A percentile compares a stretch with the other conserved stretches of the same genome.
phyloP scores from a whole-genome alignment of 2,113 vertebrate species.

The Notothenia rossii region DNA sequence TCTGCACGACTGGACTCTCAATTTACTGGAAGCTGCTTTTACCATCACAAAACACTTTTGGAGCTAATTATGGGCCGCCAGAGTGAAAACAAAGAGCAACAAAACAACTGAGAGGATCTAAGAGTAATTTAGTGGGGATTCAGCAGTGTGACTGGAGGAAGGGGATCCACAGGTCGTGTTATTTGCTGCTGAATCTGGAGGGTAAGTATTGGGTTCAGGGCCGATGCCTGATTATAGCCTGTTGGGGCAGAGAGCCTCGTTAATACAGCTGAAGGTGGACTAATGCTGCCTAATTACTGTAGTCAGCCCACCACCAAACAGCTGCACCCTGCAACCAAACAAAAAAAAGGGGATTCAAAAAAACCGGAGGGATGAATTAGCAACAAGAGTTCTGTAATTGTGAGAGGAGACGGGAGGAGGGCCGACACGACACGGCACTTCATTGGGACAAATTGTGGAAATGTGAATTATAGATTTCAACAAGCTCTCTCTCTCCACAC shows the following conservation, averaged over 20 bases:
- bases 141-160: slow-evolving; percentile 46
- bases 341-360: slow-evolving; percentile 40
- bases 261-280: slow-evolving; percentile 80
- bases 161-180: slow-evolving; percentile 31
- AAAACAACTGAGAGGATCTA: slow-evolving; percentile 49
- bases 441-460: slow-evolving; percentile 59
- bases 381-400: slow-evolving; percentile 65
- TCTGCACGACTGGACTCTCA: neutral
- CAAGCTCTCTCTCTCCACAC: slow-evolving; percentile 10
- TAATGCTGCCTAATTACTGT: slow-evolving; percentile 83
- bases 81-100: slow-evolving; percentile 27
- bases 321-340: slow-evolving; percentile 65
- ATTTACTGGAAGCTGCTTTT: slow-evolving; percentile 31
- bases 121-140: slow-evolving; percentile 36
- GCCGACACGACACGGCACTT: slow-evolving; percentile 51
- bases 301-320: slow-evolving; percentile 78
- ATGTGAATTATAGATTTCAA: slow-evolving; percentile 74
- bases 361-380: slow-evolving; percentile 49
- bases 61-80: slow-evolving; percentile 47
- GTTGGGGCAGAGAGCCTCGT: slow-evolving; percentile 61
- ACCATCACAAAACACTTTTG: slow-evolving; percentile 35
- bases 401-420: slow-evolving; percentile 63
- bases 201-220: slow-evolving; percentile 62
- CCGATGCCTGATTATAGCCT: slow-evolving; percentile 73
- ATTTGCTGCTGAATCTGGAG: slow-evolving; percentile 22